Base-by-base conservation (phyloP, 2,113 vertebrate genomes). In the Ophthalmolycus amberensis region DNA sequence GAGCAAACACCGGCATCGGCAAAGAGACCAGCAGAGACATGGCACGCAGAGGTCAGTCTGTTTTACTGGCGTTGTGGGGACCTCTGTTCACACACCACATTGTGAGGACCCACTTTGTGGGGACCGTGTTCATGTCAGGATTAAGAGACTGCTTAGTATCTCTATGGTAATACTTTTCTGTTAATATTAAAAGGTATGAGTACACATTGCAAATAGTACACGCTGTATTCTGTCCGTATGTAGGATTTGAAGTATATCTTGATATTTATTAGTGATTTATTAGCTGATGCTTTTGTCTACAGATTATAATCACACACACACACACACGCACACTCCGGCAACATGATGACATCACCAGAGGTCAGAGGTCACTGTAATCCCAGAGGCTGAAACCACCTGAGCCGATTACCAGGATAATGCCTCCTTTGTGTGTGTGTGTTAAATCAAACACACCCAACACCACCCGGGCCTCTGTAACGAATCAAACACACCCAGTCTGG, bases 1-100 rank as follows among this genome's bases (percentile, higher is more conserved):
- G 95, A 63, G 94, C 94, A 0, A 96, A 96, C 88, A 93, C 92
- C 0, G 95, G 95, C 73, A 95, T 96, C 54, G 95, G 95, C 63
- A 96, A 93, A 84, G 95, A 96, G 92, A 96, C 94, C 1, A 87
- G 94, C 82, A 81, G 79, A 44, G 94, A 95, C 16, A 63, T 95
- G 86, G 94, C 94, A 25, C 46, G 60, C 22, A 80, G 95, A 94
- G 95, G 95, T 96, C 22, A 22, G 60, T 34, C 9, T 11, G 14
- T 22, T n/a, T 64, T 0, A n/a, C 62, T 9, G 0, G n/a, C 11
- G 9, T 34, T 62, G 29, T 62, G 59, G 59, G 59, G 60, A 63
- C 60, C 8, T 58, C 3, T 25, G 9, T 11, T 8, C 9, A 22
- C 22, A 22, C 20, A 52, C 11, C 6, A 56, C 9, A 1, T 54